phyloP scores from a whole-genome alignment of 2,797 vertebrate species.

The Lacerta viridis region DNA sequence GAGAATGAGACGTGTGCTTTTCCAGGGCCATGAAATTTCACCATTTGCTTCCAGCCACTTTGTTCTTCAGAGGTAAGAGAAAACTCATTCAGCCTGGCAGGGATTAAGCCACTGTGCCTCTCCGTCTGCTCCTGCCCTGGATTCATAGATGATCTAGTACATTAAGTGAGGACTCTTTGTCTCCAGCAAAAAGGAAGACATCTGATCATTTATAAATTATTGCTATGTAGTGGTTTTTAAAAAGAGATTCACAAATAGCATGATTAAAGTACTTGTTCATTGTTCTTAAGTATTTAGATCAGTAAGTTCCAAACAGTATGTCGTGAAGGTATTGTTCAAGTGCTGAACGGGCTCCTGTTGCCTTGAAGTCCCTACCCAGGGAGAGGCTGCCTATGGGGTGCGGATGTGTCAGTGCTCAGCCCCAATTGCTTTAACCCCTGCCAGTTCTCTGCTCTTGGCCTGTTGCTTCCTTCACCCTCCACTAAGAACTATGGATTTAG shows the following conservation, averaged over 20 bases:
- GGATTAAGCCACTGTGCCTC: slow-evolving; percentile 31
- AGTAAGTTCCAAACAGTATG: background rate
- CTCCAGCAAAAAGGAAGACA: background rate
- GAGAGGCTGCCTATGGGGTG: background rate
- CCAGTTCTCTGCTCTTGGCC: no score
- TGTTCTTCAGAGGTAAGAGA: slow-evolving; percentile 62
- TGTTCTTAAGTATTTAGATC: slow-evolving; percentile 18
- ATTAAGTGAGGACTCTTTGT: background rate
- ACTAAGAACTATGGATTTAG: no score
- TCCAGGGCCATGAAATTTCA: slow-evolving; percentile 65
- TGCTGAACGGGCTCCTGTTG: background rate
- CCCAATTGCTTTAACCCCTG: background rate
- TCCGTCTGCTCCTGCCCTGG: slow-evolving; percentile 40
- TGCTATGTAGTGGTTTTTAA: background rate
- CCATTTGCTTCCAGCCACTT: slow-evolving; percentile 58
- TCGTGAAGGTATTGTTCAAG: background rate
- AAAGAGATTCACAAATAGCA: background rate
- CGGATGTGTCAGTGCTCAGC: background rate
- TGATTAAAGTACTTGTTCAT: slow-evolving; percentile 13
- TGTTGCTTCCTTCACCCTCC: no score
- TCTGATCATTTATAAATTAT: background rate
- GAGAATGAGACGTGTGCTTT: slow-evolving; percentile 66
- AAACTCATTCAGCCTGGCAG: slow-evolving; percentile 54
- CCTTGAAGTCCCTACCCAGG: no score
- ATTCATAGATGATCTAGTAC: slow-evolving; percentile 33